phyloP scores from a whole-genome alignment of 2,113 vertebrate genomes.

The Pangasianodon hypophthalmus region DNA sequence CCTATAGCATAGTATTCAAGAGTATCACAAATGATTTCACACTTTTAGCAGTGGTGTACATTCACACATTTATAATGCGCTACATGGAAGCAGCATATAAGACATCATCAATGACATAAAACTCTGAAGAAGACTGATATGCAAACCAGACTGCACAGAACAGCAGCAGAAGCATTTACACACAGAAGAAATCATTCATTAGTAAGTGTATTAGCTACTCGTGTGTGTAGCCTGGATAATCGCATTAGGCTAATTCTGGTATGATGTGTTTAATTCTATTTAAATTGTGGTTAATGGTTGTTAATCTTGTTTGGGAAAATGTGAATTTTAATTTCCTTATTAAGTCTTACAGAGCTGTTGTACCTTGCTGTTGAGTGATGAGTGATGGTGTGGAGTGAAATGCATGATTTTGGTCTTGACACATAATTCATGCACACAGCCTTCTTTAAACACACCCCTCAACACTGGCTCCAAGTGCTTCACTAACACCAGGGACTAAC shows the following conservation, averaged over 20 bases:
- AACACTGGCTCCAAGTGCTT: conserved; percentile 36
- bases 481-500: conserved; percentile 24
- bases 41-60: conserved; percentile 23
- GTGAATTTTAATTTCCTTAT: conserved; percentile 35
- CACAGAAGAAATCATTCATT: conserved; percentile 51
- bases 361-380: conserved; percentile 51
- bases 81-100: conserved; percentile 25
- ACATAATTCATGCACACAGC: conserved; percentile 66
- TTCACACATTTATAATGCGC: neutral
- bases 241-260: conserved; percentile 31
- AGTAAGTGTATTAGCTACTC: conserved; percentile 47
- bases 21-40: neutral
- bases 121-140: conserved; percentile 43
- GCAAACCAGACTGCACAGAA: conserved; percentile 41
- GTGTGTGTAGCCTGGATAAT: conserved; percentile 37
- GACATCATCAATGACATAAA: conserved; percentile 25
- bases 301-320: conserved; percentile 40
- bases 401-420: conserved; percentile 60
- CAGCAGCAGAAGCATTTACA: conserved; percentile 41
- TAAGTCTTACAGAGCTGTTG: conserved; percentile 17
- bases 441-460: conserved; percentile 55
- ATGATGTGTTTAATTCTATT: conserved; percentile 32
- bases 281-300: conserved; percentile 16
- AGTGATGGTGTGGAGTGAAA: conserved; percentile 59
- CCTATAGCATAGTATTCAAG: neutral